Evolutionary conservation across 2,113 vertebrate genomes (phyloP).

Genomic region (Puffinus mauretanicus): DNA sequence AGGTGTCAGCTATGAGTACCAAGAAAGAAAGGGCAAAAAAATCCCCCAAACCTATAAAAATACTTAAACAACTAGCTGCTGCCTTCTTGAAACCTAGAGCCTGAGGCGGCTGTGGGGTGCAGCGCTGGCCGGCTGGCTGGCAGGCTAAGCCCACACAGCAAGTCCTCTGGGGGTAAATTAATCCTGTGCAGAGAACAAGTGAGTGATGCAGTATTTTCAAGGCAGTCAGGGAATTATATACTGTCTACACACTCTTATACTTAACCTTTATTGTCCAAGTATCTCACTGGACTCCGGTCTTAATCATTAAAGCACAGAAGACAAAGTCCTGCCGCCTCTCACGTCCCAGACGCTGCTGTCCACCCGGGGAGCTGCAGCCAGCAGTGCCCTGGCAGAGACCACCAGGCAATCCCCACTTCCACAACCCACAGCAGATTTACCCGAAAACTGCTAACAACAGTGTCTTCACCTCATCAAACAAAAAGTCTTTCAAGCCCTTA

Average conservation of each 20-base stretch:
- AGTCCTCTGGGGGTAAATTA: not conserved
- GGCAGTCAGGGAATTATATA: not conserved
- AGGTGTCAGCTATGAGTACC: not conserved
- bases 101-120: fast-evolving
- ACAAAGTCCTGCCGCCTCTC: not conserved
- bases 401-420: not conserved
- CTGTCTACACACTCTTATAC: not conserved
- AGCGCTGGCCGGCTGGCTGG: not conserved
- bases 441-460: not conserved
- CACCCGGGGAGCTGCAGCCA: not conserved
- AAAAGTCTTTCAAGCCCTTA: not conserved
- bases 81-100: not conserved
- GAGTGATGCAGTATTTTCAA: not conserved
- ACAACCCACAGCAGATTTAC: not conserved
- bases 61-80: not conserved
- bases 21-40: not conserved
- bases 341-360: fast-evolving
- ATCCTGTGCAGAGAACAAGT: not conserved
- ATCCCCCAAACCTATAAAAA: not conserved
- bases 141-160: not conserved
- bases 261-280: not conserved
- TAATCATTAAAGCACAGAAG: not conserved
- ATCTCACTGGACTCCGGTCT: not conserved
- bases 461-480: not conserved
- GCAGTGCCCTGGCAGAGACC: not conserved